A percentile compares a stretch with the other conserved stretches of the same genome.
These are phyloP conservation scores for Cydia splendana DNA, from an alignment of 1,140 invertebrate species.

Conservation along the genomic window DNA sequence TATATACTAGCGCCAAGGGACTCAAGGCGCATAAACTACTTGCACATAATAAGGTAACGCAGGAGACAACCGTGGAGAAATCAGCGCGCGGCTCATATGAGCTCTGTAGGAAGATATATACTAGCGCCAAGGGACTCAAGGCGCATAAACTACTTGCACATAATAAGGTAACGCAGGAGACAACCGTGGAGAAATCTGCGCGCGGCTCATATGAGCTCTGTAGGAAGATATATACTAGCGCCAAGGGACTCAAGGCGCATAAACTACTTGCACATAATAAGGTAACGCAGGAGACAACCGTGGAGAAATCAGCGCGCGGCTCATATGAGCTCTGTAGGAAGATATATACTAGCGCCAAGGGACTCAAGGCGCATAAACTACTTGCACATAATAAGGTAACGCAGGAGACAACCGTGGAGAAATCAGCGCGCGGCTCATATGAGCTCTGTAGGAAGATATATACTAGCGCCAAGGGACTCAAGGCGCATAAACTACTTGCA, in stretches of 20 bases:
- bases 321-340: neutral
- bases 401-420: neutral
- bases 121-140: neutral
- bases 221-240: no score
- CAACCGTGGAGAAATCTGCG: no score
- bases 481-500: neutral
- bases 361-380: neutral
- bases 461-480: no score
- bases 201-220: no score
- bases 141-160: neutral
- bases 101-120: neutral
- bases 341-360: neutral
- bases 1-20: no score
- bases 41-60: neutral
- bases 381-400: neutral
- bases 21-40: neutral
- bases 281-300: no score
- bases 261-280: neutral
- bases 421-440: no score
- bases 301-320: neutral
- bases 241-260: neutral
- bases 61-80: no score
- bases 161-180: neutral
- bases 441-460: no score
- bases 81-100: neutral